Percentiles rank a stretch among this genome's conserved stretches.
Evolutionary conservation across 2,113 vertebrate species (phyloP).

Genomic region (Craseonycteris thonglongyai): DNA sequence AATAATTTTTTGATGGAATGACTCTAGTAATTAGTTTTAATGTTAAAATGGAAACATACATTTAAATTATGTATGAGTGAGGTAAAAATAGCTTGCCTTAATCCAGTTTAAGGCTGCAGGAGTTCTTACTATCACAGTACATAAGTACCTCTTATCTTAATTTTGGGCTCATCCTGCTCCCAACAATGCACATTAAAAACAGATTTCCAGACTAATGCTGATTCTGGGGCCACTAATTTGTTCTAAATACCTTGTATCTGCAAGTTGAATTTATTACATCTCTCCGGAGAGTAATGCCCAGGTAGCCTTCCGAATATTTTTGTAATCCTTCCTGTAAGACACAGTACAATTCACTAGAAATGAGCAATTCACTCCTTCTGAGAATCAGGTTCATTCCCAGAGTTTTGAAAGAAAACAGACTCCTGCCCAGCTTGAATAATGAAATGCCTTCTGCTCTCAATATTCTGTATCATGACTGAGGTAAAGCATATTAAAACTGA

Average conservation of each 20-base stretch:
- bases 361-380: neutral
- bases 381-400: neutral
- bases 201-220: neutral
- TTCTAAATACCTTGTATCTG: neutral
- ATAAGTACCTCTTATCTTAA: neutral
- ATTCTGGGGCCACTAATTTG: neutral
- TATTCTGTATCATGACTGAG: neutral
- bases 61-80: neutral
- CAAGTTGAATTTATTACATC: neutral
- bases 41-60: neutral
- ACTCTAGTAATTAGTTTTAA: neutral
- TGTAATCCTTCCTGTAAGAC: neutral
- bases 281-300: neutral
- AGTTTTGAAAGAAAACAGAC: neutral
- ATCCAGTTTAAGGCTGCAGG: neutral
- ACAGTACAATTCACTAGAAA: neutral
- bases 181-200: neutral
- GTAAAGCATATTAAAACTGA: neutral
- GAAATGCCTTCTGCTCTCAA: neutral
- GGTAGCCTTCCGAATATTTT: neutral
- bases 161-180: neutral
- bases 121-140: neutral
- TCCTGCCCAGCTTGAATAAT: neutral
- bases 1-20: neutral
- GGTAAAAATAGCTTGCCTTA: slow-evolving; percentile 2